These are phyloP conservation scores for Antedon bifida DNA, from an alignment of 35 echinoderm and acorn worm genomes.

Conservation along the genomic window DNA sequence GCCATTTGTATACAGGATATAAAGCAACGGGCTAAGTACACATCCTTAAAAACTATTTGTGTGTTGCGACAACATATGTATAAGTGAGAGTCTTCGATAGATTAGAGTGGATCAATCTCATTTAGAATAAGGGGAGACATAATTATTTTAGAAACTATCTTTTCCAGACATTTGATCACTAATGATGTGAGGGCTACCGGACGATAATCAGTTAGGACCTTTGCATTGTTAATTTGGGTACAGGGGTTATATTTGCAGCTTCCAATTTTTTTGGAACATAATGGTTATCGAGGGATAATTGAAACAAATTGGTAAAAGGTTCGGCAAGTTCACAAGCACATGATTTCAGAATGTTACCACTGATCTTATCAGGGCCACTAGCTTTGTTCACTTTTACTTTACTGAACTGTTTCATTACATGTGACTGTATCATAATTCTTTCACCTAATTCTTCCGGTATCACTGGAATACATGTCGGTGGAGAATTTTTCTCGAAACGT, in stretches of 20 bases:
- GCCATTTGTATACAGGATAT: conserved; percentile 7
- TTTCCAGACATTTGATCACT: conserved; percentile 33
- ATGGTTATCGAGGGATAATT: neutral
- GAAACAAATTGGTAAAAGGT: conserved; percentile 10
- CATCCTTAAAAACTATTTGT: neutral
- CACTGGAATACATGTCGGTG: no score
- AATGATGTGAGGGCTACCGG: conserved; percentile 19
- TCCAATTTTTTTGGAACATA: conserved; percentile 14
- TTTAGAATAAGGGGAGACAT: no score
- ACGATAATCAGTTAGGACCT: conserved; percentile 7
- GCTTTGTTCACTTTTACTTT: conserved; percentile 7
- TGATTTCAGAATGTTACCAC: neutral
- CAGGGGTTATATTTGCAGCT: conserved; percentile 1
- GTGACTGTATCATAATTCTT: neutral
- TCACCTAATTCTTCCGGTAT: no score
- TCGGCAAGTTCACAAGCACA: conserved; percentile 8
- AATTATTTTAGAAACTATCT: neutral
- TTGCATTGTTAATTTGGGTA: conserved; percentile 9
- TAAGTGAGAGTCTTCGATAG: neutral
- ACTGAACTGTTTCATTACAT: neutral
- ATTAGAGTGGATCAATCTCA: no score
- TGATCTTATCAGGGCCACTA: conserved; percentile 16
- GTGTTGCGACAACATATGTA: neutral
- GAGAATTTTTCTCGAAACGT: neutral
- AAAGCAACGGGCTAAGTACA: neutral